A percentile compares a stretch with the other conserved stretches of the same genome.
Conservation (phyloP, 2,113 vertebrate species). For the Cranoglanis bouderius region DNA sequence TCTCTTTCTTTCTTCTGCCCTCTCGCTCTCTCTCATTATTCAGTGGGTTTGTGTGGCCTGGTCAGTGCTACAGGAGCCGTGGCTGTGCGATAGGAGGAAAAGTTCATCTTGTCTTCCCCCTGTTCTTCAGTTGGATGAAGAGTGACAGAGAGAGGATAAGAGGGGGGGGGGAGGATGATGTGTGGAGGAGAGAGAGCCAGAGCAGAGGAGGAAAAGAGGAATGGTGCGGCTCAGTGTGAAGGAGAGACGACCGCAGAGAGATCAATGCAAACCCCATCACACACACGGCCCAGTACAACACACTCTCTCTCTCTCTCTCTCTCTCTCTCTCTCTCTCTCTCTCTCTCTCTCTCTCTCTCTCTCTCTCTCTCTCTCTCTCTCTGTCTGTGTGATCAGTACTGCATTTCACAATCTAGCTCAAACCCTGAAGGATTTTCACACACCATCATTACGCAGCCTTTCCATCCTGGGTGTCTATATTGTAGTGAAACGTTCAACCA, state of each 20-base stretch:
- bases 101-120: constrained; percentile 12
- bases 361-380: no score
- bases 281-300: neutral
- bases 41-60: constrained; percentile 6
- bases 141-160: constrained; percentile 3
- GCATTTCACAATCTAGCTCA: neutral
- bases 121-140: constrained; percentile 4
- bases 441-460: neutral
- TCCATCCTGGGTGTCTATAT: neutral
- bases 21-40: neutral
- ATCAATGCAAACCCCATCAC: constrained; percentile 28
- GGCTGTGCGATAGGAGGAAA: neutral
- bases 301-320: neutral
- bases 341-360: neutral
- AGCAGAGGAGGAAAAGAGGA: neutral
- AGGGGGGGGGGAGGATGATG: no score
- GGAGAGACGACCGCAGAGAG: constrained; percentile 25
- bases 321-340: neutral
- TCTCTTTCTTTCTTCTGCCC: neutral
- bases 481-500: neutral
- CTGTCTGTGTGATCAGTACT: neutral
- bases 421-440: constrained; percentile 1
- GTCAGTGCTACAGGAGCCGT: constrained; percentile 11
- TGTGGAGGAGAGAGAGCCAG: neutral
- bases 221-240: neutral